Evolutionary conservation across 2,888 invertebrate genomes (phyloP), one percentile per base, ranked within the genome.

Genomic region (Macaria liturata): DNA sequence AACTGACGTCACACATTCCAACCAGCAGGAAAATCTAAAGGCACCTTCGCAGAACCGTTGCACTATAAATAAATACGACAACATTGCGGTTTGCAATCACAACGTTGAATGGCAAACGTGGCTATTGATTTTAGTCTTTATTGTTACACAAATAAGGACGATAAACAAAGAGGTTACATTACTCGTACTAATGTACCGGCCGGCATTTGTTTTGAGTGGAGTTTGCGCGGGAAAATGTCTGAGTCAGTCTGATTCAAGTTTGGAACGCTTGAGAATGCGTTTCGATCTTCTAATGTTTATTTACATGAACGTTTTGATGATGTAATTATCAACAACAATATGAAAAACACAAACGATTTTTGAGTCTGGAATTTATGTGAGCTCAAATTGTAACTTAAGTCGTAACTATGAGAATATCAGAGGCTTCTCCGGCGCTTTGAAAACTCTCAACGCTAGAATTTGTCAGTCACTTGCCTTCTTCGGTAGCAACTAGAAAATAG

Each of bases 1-100:
- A 34, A 46, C 65, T 88, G 87, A 89, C 88, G 88, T 88, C 86
- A 86, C 78, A 75, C 88, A 91, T 91, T 88, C 90, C 88, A 77
- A 74, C 68, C 73, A 84, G 71, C 84, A 90, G 90, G 90, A 90
- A 91, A 90, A 90, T 73, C 81, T 75, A 82, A 80, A 76, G 75
- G 71, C 78, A 51, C 73, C 74, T 89, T 89, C 89, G 80, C 86
- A 82, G 76, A 78, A 80, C 78, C 80, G 79, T 77, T 86, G 84
- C 87, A 85, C 62, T 90, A 88, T 88, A 84, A 84, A 88, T 87
- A 86, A 32, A 50, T 43, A 20, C 30, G 54, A 48, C 53, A 60
- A 56, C n/a, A 44, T 44, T 53, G 53, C 9, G 52, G 40, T 52
- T 43, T 56, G 45, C 52, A 40, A 20, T 56, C 47, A 46, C 46